Evolutionary conservation across 2,113 vertebrate genomes (phyloP).

Genomic region (Lichenostomus cassidix): DNA sequence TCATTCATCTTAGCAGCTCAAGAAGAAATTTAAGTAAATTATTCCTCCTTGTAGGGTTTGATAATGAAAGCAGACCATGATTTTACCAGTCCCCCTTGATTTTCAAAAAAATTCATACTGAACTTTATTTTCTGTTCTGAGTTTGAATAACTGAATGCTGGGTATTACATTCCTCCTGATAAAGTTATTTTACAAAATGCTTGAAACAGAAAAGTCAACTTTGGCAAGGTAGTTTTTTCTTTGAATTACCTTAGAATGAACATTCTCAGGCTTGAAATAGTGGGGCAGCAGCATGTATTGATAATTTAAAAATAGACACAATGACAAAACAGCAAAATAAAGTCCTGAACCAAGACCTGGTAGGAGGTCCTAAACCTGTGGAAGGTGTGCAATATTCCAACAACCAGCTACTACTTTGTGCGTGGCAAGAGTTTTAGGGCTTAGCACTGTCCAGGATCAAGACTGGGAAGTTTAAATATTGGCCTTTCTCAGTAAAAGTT

Average conservation of each 20-base stretch:
- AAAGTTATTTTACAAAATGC: not conserved
- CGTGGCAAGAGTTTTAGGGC: not conserved
- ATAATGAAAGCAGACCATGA: not conserved
- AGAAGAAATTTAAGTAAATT: not conserved
- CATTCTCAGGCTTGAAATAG: not conserved
- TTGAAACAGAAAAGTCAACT: not conserved
- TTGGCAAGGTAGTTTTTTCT: not conserved
- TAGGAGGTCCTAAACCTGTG: not conserved
- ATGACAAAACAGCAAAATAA: not conserved
- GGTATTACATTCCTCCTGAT: not conserved
- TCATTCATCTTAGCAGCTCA: not conserved
- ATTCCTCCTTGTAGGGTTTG: not conserved
- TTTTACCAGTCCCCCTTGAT: not conserved
- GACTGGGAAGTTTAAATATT: not conserved
- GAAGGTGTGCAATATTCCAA: not conserved
- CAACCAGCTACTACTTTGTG: not conserved
- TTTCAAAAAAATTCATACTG: not conserved
- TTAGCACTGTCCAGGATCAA: fast-evolving
- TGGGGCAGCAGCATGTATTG: not conserved
- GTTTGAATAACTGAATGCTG: not conserved
- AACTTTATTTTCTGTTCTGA: not conserved
- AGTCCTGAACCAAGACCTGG: not conserved
- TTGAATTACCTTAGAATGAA: not conserved
- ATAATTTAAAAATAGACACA: not conserved
- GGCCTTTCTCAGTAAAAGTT: not conserved